Evolutionary conservation across 2,113 vertebrate genomes (phyloP).

Genomic region (Eptesicus fuscus): DNA sequence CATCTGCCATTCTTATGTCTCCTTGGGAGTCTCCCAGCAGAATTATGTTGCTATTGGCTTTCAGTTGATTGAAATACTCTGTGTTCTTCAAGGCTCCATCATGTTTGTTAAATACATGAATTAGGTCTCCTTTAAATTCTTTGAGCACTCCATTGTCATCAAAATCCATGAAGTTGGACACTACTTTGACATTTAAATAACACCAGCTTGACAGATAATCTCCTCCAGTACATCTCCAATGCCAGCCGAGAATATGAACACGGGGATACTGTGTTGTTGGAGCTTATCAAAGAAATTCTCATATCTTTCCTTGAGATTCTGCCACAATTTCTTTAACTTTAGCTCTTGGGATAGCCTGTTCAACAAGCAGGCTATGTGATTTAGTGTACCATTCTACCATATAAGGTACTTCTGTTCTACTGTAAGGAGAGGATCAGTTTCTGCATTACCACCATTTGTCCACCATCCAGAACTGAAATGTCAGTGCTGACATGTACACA

Average conservation of each 20-base stretch:
- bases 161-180: conserved; percentile 99
- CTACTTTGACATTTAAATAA: conserved; percentile 94
- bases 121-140: conserved; percentile 97
- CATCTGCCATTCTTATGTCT: conserved; percentile 95
- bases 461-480: too few species aligned
- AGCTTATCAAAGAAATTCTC: conserved; percentile 96
- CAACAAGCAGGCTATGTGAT: conserved; percentile 93
- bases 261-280: conserved; percentile 89
- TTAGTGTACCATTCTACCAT: conserved; percentile 99
- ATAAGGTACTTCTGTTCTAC: conserved; percentile 94
- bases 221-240: conserved; percentile 96
- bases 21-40: conserved; percentile 96
- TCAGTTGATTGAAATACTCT: conserved; percentile 94
- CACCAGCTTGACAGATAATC: conserved; percentile 92
- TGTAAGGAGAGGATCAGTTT: conserved; percentile 81
- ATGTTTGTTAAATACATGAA: conserved; percentile 99
- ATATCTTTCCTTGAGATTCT: conserved; percentile 95
- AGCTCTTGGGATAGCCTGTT: conserved; percentile 91
- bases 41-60: conserved; percentile 94
- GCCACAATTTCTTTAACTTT: conserved; percentile 91
- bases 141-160: conserved; percentile 93
- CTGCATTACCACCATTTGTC: too few species aligned
- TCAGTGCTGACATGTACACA: too few species aligned
- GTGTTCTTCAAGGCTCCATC: conserved; percentile 95
- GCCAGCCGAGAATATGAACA: conserved; percentile 97